A percentile compares a stretch with the other conserved stretches of the same genome.
These are phyloP conservation scores for Drosophila paranaensis DNA, from an alignment of 2,888 invertebrate genomes.

Conservation along the genomic window DNA sequence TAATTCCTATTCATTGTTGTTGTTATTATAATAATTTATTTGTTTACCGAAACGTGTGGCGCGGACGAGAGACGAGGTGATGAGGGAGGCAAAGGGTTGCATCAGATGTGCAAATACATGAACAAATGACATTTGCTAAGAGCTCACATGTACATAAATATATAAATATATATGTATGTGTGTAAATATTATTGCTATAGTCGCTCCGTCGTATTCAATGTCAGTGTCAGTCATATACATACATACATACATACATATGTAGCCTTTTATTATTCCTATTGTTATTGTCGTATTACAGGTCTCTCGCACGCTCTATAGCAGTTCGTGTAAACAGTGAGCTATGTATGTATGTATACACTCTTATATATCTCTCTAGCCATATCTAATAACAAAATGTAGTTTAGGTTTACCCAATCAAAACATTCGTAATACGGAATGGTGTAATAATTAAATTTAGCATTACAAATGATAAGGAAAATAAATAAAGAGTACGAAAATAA, in stretches of 20 bases:
- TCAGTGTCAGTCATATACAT: constrained; percentile 39
- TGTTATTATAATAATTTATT: constrained; percentile 39
- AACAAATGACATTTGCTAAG: constrained; percentile 40
- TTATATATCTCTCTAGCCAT: not conserved
- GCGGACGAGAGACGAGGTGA: not conserved
- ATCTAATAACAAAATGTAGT: constrained; percentile 3
- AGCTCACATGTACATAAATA: constrained; percentile 2
- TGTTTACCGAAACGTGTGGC: constrained; percentile 51
- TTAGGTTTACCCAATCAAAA: constrained; percentile 1
- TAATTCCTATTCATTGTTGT: constrained; percentile 48
- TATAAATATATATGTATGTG: not conserved
- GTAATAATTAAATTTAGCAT: constrained; percentile 11
- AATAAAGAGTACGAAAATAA: not conserved
- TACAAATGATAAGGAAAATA: constrained; percentile 3
- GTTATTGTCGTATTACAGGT: constrained; percentile 26
- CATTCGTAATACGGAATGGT: constrained; percentile 1
- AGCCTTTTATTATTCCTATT: constrained; percentile 34
- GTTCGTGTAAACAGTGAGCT: constrained; percentile 10
- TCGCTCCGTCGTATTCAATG: constrained; percentile 37
- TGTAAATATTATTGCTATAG: constrained; percentile 2
- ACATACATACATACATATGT: not conserved
- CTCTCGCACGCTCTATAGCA: constrained; percentile 8
- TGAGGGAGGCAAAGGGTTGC: not conserved
- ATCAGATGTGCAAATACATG: constrained; percentile 34
- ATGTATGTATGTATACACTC: not conserved